Base-by-base conservation (phyloP, 2,888 invertebrate species). In the Pachycephus smyrnensis region DNA sequence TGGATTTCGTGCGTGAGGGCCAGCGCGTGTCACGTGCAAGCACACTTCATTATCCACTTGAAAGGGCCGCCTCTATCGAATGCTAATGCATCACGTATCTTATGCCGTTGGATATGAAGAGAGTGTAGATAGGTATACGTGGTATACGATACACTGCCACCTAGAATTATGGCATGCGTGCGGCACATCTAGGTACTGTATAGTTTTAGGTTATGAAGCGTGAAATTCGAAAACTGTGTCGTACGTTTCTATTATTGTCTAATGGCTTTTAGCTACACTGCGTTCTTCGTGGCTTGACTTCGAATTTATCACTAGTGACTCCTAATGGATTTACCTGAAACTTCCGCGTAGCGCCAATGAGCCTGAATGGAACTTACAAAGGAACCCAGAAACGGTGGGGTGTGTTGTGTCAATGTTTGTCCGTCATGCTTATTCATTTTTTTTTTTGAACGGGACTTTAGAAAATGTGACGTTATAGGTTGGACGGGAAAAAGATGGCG, bases 31-130 rank as follows among this genome's bases (percentile, higher is more conserved):
- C 71, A 30, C 71, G 71, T 31, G 71, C 31, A 31, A 30, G 71
- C 71, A 71, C 77, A 75, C 77, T 77, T 77, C 77, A 77, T 77
- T 77, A 77, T 75, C 77, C 77, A 75, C 68, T 76, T 76, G 73
- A 76, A 71, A 71, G 71, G 31, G 71, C 71, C 71, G 71, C 31
- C 71, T 71, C 31, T 71, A 71, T 71, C 71, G 71, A 23, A 71
- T 71, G 71, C 71, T 71, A 71, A 71, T 71, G 71, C 71, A 32
- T 71, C 71, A 71, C 71, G 71, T 71, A 71, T 55, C 23, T 23
- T 55, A 55, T 23, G 55, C 55, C 55, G 55, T 55, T 55, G 55
- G 55, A 9, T 55, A 55, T 9, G 23, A 23, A 55, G 55, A 15
- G 40, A 55, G 55, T 55, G 55, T 55, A 55, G 55, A 55, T 55